These are phyloP conservation scores for Gobionotothen gibberifrons DNA, from an alignment of 2,797 vertebrate genomes.

Conservation along the genomic window DNA sequence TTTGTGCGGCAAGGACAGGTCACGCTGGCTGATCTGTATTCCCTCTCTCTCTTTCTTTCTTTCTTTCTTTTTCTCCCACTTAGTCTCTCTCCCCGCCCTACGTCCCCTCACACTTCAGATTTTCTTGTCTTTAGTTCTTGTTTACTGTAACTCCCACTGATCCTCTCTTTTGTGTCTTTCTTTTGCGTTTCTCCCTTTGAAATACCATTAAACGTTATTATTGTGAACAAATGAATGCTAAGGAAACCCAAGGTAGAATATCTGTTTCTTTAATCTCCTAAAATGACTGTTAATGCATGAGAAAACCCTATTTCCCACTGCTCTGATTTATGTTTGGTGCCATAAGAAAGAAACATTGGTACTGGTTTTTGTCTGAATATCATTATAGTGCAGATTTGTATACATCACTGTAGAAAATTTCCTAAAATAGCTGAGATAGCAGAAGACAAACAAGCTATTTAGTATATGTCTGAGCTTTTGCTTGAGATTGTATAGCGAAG, in stretches of 20 bases:
- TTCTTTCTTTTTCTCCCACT: background rate
- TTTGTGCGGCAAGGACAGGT: conserved; percentile 67
- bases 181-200: conserved; percentile 20
- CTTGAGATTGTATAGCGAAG: background rate
- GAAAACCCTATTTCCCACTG: background rate
- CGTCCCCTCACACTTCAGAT: background rate
- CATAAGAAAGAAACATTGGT: conserved; percentile 6
- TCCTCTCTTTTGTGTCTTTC: conserved; percentile 19
- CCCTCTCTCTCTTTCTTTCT: conserved; percentile 25
- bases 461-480: conserved; percentile 2
- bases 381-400: background rate
- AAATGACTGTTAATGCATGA: conserved; percentile 9
- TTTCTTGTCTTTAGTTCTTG: conserved; percentile 22
- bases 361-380: background rate
- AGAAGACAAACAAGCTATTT: background rate
- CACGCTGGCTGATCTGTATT: conserved; percentile 54
- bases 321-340: conserved; percentile 17
- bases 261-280: conserved; percentile 10
- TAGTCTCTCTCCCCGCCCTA: background rate
- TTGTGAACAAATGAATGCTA: conserved; percentile 6
- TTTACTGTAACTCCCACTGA: conserved; percentile 31
- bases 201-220: conserved; percentile 4
- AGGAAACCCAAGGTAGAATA: conserved; percentile 9
- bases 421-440: background rate
- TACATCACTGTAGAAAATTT: background rate